These are phyloP conservation scores for Thaumetopoea pityocampa DNA, from an alignment of 1,140 invertebrate species.

Conservation along the genomic window DNA sequence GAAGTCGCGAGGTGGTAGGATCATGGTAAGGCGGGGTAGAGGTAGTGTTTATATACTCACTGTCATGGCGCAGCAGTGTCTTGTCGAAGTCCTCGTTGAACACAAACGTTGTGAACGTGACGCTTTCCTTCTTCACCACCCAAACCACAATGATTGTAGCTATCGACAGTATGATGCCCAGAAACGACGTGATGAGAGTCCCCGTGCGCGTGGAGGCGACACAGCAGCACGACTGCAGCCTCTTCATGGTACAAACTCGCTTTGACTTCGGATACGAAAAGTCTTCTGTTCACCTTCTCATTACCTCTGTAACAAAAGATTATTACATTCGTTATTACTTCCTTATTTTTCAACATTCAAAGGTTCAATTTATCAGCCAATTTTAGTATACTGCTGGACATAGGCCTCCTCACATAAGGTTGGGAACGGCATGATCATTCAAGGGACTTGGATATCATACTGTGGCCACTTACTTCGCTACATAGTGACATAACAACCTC, in stretches of 20 bases:
- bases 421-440: no score
- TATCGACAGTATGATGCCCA: constrained; percentile 79
- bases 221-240: constrained; percentile 78
- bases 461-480: no score
- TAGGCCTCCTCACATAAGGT: no score
- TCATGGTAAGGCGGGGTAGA: background rate
- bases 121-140: constrained; percentile 45
- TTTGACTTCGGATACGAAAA: constrained; percentile 15
- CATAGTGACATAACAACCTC: no score
- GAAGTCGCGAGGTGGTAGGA: no score
- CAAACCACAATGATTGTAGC: constrained; percentile 68
- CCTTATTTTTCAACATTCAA: no score
- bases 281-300: constrained; percentile 31
- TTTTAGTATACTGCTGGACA: no score
- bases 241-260: constrained; percentile 45
- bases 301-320: constrained; percentile 41
- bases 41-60: constrained; percentile 58
- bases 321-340: no score
- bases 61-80: constrained; percentile 75
- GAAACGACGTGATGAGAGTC: constrained; percentile 81
- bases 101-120: constrained; percentile 82
- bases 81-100: constrained; percentile 76
- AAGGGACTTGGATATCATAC: no score
- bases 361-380: no score
- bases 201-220: constrained; percentile 83